A percentile compares a stretch with the other conserved stretches of the same genome.
These are phyloP conservation scores for Leucophora obtusa DNA, from an alignment of 2,888 invertebrate genomes.

Conservation along the genomic window DNA sequence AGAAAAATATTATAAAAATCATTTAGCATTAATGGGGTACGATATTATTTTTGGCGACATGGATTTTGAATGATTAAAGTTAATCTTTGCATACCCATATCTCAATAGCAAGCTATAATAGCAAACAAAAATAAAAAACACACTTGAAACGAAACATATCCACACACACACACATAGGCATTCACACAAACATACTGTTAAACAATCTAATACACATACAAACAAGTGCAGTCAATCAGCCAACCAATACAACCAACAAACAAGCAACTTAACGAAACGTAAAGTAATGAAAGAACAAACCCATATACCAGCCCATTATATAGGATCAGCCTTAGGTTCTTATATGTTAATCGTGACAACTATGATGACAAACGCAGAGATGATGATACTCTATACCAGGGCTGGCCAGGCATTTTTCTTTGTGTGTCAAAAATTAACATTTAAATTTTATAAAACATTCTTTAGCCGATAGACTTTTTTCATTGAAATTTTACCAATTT, in stretches of 20 bases:
- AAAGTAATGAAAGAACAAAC: neutral
- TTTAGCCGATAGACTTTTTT: too few relatives aligned
- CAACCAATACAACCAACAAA: conserved; percentile 10
- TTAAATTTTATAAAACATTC: too few relatives aligned
- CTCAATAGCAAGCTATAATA: neutral
- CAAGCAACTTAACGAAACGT: neutral
- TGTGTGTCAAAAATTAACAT: too few relatives aligned
- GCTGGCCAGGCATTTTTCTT: too few relatives aligned
- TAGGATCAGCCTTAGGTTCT: conserved; percentile 45
- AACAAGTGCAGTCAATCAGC: neutral
- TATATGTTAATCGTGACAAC: conserved; percentile 50
- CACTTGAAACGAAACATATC: too few relatives aligned
- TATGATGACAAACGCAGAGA: conserved; percentile 36
- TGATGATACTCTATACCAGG: neutral
- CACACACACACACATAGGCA: neutral
- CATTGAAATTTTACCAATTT: too few relatives aligned
- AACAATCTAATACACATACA: neutral
- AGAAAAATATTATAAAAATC: neutral
- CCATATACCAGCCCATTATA: neutral
- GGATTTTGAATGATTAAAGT: neutral
- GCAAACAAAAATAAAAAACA: neutral
- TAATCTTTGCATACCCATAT: neutral
- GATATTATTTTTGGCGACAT: neutral
- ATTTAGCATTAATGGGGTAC: neutral
- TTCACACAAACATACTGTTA: neutral